These are phyloP conservation scores for Scaptomyza parva DNA, from an alignment of 2,888 invertebrate genomes.

Conservation along the genomic window DNA sequence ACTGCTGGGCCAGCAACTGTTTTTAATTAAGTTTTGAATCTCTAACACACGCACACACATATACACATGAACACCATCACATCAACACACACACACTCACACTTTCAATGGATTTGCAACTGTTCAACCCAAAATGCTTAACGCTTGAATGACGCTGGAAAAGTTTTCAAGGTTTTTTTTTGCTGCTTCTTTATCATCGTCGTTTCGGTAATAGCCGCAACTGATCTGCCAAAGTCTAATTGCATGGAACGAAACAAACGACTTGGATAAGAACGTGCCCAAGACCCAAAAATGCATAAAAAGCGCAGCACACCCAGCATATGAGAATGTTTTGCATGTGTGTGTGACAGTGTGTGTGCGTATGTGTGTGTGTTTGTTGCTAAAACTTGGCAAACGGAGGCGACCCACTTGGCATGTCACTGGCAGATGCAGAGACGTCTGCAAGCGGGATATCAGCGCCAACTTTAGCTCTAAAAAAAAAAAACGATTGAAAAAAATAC, in stretches of 20 bases:
- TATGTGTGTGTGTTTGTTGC: conserved; percentile 31
- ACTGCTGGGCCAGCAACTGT: conserved; percentile 35
- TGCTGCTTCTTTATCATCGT: conserved; percentile 18
- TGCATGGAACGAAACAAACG: conserved; percentile 80
- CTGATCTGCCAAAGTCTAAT: conserved; percentile 79
- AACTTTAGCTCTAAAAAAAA: conserved; percentile 49
- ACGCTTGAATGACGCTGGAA: conserved; percentile 59
- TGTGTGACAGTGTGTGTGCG: conserved; percentile 11
- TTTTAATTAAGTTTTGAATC: conserved; percentile 66
- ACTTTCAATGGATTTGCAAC: conserved; percentile 35
- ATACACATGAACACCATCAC: too few relatives aligned
- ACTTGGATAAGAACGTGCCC: conserved; percentile 64
- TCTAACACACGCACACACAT: conserved; percentile 13
- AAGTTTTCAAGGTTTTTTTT: conserved; percentile 62
- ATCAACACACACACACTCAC: neutral
- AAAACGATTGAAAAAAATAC: neutral
- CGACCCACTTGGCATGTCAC: conserved; percentile 71
- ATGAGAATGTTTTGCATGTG: conserved; percentile 56
- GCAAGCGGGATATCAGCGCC: conserved; percentile 55
- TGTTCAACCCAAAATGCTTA: conserved; percentile 38
- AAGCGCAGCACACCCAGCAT: conserved; percentile 42
- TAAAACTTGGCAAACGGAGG: conserved; percentile 47
- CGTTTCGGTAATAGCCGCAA: conserved; percentile 51
- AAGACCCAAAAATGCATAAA: conserved; percentile 37
- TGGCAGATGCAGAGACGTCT: conserved; percentile 56